A percentile compares a stretch with the other conserved stretches of the same genome.
phyloP scores from a whole-genome alignment of 2,888 invertebrate genomes.

The Tetanocera ferruginea region DNA sequence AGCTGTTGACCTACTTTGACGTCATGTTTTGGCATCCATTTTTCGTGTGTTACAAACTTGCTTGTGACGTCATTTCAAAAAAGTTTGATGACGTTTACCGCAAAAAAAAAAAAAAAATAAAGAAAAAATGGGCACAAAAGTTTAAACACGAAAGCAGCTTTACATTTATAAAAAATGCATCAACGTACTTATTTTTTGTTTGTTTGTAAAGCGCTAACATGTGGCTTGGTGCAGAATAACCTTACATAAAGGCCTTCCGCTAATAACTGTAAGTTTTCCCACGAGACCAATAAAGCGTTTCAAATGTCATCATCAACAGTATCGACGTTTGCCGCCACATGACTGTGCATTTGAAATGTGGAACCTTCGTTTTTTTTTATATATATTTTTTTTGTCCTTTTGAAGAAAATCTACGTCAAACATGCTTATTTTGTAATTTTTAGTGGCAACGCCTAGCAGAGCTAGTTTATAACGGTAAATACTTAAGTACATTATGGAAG shows the following conservation, averaged over 20 bases:
- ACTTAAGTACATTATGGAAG: too few relatives aligned
- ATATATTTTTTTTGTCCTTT: background rate
- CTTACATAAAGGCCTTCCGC: background rate
- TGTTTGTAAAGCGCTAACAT: background rate
- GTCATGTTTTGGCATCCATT: background rate
- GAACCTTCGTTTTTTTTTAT: background rate
- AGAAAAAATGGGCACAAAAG: background rate
- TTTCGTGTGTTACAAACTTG: background rate
- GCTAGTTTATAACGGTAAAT: too few relatives aligned
- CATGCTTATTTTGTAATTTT: background rate
- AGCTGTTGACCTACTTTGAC: slow-evolving; percentile 7
- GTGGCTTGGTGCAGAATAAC: background rate
- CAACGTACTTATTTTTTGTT: background rate
- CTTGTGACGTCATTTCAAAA: background rate
- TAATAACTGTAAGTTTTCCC: slow-evolving; percentile 10
- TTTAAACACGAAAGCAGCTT: background rate
- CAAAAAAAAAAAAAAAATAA: background rate
- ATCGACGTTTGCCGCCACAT: background rate
- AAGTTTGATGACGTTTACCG: background rate
- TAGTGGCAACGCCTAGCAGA: background rate
- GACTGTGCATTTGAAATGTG: background rate
- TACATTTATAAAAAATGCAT: background rate
- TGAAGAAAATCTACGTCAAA: background rate
- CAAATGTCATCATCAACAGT: background rate
- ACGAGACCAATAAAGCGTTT: slow-evolving; percentile 9